phyloP scores from a whole-genome alignment of 1,140 invertebrate species.

The Wiebesia pumilae region DNA sequence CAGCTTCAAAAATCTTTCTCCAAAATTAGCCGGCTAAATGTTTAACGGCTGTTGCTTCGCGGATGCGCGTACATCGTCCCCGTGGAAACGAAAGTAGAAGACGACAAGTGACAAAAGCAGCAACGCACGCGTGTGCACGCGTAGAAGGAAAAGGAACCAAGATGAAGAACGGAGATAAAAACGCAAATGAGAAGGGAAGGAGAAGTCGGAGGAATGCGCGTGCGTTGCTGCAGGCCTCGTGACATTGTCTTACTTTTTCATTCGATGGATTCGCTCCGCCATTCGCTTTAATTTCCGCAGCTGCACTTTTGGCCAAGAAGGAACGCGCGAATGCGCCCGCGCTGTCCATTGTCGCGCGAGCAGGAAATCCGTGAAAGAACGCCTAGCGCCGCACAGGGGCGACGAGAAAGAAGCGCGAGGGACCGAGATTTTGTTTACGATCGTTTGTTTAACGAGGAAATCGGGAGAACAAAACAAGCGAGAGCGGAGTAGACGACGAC shows the following conservation, averaged over 20 bases:
- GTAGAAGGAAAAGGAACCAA: not conserved
- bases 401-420: not conserved
- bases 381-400: not conserved
- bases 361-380: not conserved
- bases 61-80: slow-evolving; percentile 21
- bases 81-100: slow-evolving; percentile 46
- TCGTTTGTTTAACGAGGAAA: slow-evolving; percentile 49
- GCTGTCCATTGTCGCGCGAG: not conserved
- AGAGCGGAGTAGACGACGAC: not conserved
- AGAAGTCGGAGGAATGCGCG: too few relatives aligned
- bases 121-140: not conserved
- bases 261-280: slow-evolving; percentile 66
- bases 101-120: not conserved
- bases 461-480: slow-evolving; percentile 34
- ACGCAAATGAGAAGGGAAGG: slow-evolving; percentile 48
- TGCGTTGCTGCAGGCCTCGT: slow-evolving; percentile 64
- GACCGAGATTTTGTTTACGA: slow-evolving; percentile 49
- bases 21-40: slow-evolving; percentile 74
- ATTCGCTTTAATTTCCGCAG: slow-evolving; percentile 55
- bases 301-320: slow-evolving; percentile 45
- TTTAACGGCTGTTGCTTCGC: slow-evolving; percentile 64
- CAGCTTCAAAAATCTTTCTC: slow-evolving; percentile 68
- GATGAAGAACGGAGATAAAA: not conserved
- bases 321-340: not conserved
- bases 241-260: slow-evolving; percentile 65